Evolutionary conservation across 2,797 vertebrate species (phyloP).

Genomic region (Centroberyx gerrardi): DNA sequence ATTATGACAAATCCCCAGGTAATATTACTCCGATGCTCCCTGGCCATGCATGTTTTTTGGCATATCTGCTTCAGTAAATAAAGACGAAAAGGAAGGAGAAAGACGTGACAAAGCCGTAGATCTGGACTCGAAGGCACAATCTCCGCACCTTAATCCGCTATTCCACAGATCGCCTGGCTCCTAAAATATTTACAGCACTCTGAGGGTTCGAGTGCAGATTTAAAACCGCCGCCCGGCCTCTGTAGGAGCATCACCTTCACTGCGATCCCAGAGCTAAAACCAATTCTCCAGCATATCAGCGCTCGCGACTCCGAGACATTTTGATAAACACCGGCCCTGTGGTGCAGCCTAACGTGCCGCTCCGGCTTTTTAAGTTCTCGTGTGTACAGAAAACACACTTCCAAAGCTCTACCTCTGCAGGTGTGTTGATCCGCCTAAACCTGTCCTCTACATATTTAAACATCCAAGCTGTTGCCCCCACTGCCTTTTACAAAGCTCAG

Average conservation of each 20-base stretch:
- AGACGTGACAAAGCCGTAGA: too few species aligned
- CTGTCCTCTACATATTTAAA: slow-evolving; percentile 64
- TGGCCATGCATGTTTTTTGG: too few species aligned
- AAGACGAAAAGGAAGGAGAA: too few species aligned
- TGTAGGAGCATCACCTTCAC: slow-evolving; percentile 29
- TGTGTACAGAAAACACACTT: slow-evolving; percentile 46
- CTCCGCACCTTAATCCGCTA: neutral
- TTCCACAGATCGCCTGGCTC: neutral
- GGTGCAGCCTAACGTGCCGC: slow-evolving; percentile 38
- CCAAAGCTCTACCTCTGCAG: slow-evolving; percentile 1
- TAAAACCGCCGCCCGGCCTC: neutral
- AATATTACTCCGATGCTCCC: too few species aligned
- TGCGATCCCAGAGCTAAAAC: slow-evolving; percentile 44
- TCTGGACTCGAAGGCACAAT: neutral
- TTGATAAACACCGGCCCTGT: slow-evolving; percentile 39
- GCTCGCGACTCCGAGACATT: slow-evolving; percentile 30
- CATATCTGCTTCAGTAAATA: too few species aligned
- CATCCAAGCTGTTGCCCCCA: slow-evolving; percentile 34
- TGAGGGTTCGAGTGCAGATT: neutral
- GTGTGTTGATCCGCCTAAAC: slow-evolving; percentile 8
- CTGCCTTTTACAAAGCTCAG: slow-evolving; percentile 27
- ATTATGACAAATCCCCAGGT: too few species aligned
- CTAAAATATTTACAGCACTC: neutral
- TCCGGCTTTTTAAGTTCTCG: slow-evolving; percentile 49
- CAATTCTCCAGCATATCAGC: slow-evolving; percentile 22